Percentiles rank a stretch among this genome's conserved stretches.
phyloP scores from a whole-genome alignment of 2,797 vertebrate genomes.

The Hafferia zeledoni region DNA sequence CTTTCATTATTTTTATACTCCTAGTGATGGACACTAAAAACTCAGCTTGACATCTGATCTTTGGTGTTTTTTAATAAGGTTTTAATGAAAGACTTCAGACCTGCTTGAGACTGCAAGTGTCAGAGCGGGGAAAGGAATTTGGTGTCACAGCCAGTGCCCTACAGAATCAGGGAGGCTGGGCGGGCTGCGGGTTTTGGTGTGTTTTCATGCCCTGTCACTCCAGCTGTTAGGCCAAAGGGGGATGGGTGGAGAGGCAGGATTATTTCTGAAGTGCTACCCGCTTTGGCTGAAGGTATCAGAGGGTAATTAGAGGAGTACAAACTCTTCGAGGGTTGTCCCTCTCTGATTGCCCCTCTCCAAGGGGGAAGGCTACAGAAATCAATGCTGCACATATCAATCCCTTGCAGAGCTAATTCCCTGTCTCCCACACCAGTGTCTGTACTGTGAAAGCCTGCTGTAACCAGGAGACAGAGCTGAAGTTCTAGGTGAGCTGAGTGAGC shows the following conservation, averaged over 20 bases:
- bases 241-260: not conserved
- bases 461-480: not conserved
- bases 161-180: fast-evolving
- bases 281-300: not conserved
- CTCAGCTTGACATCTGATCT: not conserved
- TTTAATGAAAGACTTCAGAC: not conserved
- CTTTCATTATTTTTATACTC: not conserved
- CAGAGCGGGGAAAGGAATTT: not conserved
- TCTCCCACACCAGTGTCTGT: not conserved
- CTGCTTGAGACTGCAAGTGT: not conserved
- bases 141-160: not conserved
- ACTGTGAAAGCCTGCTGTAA: not conserved
- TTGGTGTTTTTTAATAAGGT: not conserved
- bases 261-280: not conserved
- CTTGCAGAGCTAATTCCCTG: not conserved
- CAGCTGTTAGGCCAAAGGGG: not conserved
- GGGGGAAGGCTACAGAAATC: not conserved
- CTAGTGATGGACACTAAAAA: not conserved
- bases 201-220: not conserved
- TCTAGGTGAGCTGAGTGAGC: not conserved
- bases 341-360: not conserved
- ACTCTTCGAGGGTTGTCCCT: not conserved
- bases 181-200: fast-evolving
- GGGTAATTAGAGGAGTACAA: not conserved
- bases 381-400: not conserved